A percentile compares a stretch with the other conserved stretches of the same genome.
phyloP scores from a whole-genome alignment of 2,113 vertebrate species.

The Pangasianodon hypophthalmus region DNA sequence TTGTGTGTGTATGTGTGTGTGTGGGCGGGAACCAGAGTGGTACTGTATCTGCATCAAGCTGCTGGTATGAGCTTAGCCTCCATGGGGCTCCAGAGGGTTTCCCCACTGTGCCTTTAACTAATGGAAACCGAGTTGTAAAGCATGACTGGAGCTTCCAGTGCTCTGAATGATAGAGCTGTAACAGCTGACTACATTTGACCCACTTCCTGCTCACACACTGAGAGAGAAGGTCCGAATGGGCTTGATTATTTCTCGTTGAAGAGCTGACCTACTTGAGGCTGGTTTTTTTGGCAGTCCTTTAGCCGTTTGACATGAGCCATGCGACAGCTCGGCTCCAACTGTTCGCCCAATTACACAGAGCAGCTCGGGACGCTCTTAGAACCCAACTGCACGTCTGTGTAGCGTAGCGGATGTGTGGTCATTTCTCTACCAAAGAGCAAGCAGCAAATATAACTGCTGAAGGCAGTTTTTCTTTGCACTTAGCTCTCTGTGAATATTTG shows the following conservation, averaged over 20 bases:
- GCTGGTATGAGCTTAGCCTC: conserved; percentile 28
- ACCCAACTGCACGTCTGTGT: not conserved
- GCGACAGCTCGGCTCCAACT: conserved; percentile 32
- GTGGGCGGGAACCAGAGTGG: conserved; percentile 39
- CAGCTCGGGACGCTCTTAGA: not conserved
- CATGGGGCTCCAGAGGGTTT: conserved; percentile 8
- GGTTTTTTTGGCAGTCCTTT: conserved; percentile 41
- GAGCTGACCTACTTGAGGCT: conserved; percentile 60
- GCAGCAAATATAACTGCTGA: not conserved
- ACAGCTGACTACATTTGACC: conserved; percentile 59
- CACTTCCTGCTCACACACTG: conserved; percentile 48
- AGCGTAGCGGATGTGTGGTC: conserved; percentile 6
- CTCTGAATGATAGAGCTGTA: conserved; percentile 51
- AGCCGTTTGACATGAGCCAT: conserved; percentile 46
- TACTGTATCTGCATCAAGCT: conserved; percentile 37
- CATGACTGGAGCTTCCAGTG: conserved; percentile 39
- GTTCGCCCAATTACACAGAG: conserved; percentile 32
- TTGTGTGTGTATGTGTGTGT: conserved; percentile 35
- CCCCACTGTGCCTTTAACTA: conserved; percentile 49
- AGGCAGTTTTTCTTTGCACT: not conserved
- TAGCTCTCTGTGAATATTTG: not conserved
- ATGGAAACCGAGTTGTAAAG: conserved; percentile 39
- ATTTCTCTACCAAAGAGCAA: not conserved
- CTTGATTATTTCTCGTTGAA: conserved; percentile 13
- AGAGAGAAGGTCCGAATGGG: conserved; percentile 3